These are phyloP conservation scores for Acholoe squamosa DNA, from an alignment of 2,888 invertebrate species.

Conservation along the genomic window DNA sequence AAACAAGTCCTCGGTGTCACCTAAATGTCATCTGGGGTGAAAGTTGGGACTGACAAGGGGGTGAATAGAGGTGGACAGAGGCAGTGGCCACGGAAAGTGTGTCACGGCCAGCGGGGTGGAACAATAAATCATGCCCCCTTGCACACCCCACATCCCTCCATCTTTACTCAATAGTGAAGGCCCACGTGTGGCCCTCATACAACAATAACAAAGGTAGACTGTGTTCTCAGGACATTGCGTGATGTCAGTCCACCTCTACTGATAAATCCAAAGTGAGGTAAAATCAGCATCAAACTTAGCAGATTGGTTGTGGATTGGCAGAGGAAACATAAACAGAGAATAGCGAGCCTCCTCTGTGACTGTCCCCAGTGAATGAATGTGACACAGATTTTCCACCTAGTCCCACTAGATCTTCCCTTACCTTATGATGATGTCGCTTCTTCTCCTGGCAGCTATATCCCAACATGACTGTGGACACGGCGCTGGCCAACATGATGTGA, in stretches of 20 bases:
- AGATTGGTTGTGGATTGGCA: too few species aligned
- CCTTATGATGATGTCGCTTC: conserved; percentile 40
- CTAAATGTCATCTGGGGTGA: too few species aligned
- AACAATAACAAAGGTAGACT: too few species aligned
- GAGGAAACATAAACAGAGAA: too few species aligned
- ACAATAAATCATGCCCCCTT: conserved; percentile 51
- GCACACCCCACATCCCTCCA: neutral
- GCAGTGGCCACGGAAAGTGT: conserved; percentile 42
- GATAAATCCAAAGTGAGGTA: too few species aligned
- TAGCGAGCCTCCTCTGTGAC: neutral
- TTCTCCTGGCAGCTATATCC: conserved; percentile 47
- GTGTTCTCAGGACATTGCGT: too few species aligned
- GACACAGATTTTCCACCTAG: neutral
- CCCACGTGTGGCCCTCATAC: too few species aligned
- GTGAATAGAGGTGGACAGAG: neutral
- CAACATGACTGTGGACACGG: conserved; percentile 53
- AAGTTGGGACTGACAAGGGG: neutral
- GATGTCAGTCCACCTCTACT: too few species aligned
- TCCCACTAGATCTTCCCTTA: neutral
- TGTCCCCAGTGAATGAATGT: neutral
- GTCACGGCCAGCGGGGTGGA: conserved; percentile 31
- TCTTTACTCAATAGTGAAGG: too few species aligned
- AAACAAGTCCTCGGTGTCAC: too few species aligned
- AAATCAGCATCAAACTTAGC: too few species aligned
- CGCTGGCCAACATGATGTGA: conserved; percentile 48